Evolutionary conservation across 2,888 invertebrate genomes (phyloP).

Genomic region (Thereva nobilitata): DNA sequence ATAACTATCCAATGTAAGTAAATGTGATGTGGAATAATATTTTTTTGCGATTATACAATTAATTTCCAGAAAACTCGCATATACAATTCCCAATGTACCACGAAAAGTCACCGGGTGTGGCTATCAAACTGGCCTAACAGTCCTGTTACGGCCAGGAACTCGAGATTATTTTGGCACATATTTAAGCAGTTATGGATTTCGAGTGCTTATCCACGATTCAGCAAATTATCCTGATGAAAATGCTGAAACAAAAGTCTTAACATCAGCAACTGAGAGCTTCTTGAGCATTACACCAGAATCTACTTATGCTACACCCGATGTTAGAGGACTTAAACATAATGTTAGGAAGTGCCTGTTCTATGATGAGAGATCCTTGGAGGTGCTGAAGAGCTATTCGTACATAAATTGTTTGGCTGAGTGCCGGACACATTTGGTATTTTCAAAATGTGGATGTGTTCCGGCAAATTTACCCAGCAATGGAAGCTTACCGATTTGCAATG

Average conservation of each 20-base stretch:
- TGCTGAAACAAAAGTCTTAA: conserved; percentile 64
- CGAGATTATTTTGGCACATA: conserved; percentile 67
- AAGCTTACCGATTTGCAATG: conserved; percentile 47
- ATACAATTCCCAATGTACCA: conserved; percentile 58
- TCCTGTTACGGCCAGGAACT: conserved; percentile 62
- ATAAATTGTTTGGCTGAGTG: conserved; percentile 69
- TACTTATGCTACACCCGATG: conserved; percentile 65
- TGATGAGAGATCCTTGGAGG: conserved; percentile 59
- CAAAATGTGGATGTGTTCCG: conserved; percentile 66
- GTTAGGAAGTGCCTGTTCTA: conserved; percentile 65
- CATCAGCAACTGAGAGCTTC: conserved; percentile 63
- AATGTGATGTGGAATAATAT: background rate
- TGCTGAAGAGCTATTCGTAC: conserved; percentile 63
- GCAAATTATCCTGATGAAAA: conserved; percentile 68
- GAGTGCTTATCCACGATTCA: conserved; percentile 68
- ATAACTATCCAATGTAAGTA: conserved; percentile 49
- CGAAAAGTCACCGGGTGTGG: conserved; percentile 70
- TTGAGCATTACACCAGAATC: conserved; percentile 67
- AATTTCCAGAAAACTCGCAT: conserved; percentile 51
- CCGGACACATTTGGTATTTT: conserved; percentile 59
- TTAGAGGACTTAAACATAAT: conserved; percentile 59
- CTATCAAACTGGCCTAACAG: conserved; percentile 68
- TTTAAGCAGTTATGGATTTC: conserved; percentile 65
- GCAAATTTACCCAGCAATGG: conserved; percentile 61
- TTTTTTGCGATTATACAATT: background rate